These are phyloP conservation scores for Cichlasoma orientale DNA, from an alignment of 2,797 vertebrate species.

Conservation along the genomic window DNA sequence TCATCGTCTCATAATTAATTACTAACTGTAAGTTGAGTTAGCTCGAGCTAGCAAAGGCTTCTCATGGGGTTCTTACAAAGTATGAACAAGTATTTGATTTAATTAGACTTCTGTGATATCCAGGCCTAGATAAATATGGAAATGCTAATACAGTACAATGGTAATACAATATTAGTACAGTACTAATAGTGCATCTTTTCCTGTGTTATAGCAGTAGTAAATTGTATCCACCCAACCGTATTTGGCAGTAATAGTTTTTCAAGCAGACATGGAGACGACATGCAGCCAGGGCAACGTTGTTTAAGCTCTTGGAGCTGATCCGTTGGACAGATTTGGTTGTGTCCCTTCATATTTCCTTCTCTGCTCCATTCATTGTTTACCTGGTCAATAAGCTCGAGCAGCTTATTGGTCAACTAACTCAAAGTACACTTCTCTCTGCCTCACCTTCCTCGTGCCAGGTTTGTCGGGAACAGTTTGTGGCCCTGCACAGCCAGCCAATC, in stretches of 20 bases:
- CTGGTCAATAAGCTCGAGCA: constrained; percentile 9
- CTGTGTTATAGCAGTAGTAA: not conserved
- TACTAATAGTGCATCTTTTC: not conserved
- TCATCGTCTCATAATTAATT: not conserved
- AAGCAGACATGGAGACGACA: not conserved
- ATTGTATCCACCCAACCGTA: not conserved
- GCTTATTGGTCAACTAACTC: constrained; percentile 3
- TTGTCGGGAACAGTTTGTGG: constrained; percentile 94
- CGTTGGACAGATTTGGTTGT: not conserved
- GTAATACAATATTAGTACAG: no score
- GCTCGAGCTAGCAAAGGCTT: not conserved
- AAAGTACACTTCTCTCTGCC: constrained; percentile 4
- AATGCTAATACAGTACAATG: not conserved
- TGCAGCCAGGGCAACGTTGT: not conserved
- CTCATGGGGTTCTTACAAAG: not conserved
- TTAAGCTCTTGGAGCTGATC: not conserved
- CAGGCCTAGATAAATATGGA: not conserved
- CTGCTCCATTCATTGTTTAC: not conserved
- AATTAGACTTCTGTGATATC: not conserved
- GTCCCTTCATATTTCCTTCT: not conserved
- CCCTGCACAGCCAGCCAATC: constrained; percentile 92
- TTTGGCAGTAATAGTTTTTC: not conserved
- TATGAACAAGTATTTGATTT: not conserved
- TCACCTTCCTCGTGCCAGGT: constrained; percentile 77
- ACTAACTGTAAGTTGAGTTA: not conserved